phyloP scores from a whole-genome alignment of 2,888 invertebrate genomes.

The Hirtodrosophila trivittata region DNA sequence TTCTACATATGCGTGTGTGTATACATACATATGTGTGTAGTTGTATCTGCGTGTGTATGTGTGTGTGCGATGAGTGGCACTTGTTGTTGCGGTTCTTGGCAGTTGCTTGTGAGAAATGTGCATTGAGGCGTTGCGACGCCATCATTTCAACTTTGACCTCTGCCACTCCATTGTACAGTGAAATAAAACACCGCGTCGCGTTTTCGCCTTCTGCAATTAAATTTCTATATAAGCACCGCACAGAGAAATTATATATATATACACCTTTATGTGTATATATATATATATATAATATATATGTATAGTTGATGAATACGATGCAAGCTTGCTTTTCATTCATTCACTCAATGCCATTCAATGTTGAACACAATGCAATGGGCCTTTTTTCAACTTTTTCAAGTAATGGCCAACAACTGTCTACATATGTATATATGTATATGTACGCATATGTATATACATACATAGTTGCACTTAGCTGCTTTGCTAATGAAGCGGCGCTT shows the following conservation, averaged over 20 bases:
- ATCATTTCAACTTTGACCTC: slow-evolving; percentile 73
- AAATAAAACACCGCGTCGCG: slow-evolving; percentile 58
- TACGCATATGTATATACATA: not conserved
- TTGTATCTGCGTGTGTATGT: not conserved
- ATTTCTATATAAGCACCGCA: slow-evolving; percentile 51
- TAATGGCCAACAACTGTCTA: slow-evolving; percentile 16
- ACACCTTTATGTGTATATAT: slow-evolving; percentile 2
- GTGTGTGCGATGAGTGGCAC: slow-evolving; percentile 42
- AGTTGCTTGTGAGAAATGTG: slow-evolving; percentile 39
- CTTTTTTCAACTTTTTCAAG: slow-evolving; percentile 60
- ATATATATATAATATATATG: too few relatives aligned
- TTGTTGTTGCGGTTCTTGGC: slow-evolving; percentile 49
- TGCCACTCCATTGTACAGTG: slow-evolving; percentile 39
- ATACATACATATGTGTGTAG: not conserved
- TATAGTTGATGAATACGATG: slow-evolving; percentile 25
- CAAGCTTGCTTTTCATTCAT: slow-evolving; percentile 65
- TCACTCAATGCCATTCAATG: slow-evolving; percentile 71
- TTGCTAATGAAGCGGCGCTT: slow-evolving; percentile 68
- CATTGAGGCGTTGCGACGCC: slow-evolving; percentile 57
- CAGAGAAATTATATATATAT: slow-evolving; percentile 33
- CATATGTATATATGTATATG: not conserved
- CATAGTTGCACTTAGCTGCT: slow-evolving; percentile 48
- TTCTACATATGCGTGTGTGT: not conserved
- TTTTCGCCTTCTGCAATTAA: slow-evolving; percentile 73
- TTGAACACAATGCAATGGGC: slow-evolving; percentile 68